Conservation (phyloP, 2,888 invertebrate species). For the Drosophila setosimentum region DNA sequence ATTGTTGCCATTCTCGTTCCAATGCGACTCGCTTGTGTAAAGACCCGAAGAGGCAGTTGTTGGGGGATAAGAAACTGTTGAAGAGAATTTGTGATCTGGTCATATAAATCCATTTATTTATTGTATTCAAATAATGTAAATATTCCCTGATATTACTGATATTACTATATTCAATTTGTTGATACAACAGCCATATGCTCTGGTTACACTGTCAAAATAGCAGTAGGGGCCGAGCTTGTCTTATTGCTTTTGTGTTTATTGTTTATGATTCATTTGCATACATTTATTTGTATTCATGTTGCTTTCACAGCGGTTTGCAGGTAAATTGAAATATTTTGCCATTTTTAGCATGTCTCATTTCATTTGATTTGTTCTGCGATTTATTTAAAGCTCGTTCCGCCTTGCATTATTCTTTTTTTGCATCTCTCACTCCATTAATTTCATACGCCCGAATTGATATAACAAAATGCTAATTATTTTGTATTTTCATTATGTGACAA, state of each 20-base stretch:
- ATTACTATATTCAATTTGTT: not conserved
- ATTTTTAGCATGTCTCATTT: conserved; percentile 61
- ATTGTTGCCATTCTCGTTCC: conserved; percentile 69
- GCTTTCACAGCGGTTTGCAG: conserved; percentile 55
- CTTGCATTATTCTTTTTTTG: conserved; percentile 25
- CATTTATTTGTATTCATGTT: conserved; percentile 29
- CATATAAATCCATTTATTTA: not conserved
- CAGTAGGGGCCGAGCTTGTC: conserved; percentile 6
- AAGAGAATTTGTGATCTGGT: not conserved
- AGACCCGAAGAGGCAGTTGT: conserved; percentile 79
- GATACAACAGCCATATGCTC: not conserved
- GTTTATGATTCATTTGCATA: conserved; percentile 51
- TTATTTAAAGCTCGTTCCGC: conserved; percentile 53
- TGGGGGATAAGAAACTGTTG: conserved; percentile 83
- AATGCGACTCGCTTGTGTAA: conserved; percentile 81
- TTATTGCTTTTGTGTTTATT: conserved; percentile 20
- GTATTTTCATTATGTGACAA: conserved; percentile 76
- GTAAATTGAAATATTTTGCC: conserved; percentile 52
- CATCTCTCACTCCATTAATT: conserved; percentile 15
- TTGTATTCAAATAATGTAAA: not conserved
- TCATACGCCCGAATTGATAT: conserved; percentile 63
- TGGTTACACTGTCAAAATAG: not conserved
- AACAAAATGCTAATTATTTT: conserved; percentile 83
- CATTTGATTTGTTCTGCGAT: conserved; percentile 54
- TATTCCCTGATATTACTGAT: not conserved